Conservation (phyloP, 2,888 invertebrate genomes). For the Drosophila incognita region DNA sequence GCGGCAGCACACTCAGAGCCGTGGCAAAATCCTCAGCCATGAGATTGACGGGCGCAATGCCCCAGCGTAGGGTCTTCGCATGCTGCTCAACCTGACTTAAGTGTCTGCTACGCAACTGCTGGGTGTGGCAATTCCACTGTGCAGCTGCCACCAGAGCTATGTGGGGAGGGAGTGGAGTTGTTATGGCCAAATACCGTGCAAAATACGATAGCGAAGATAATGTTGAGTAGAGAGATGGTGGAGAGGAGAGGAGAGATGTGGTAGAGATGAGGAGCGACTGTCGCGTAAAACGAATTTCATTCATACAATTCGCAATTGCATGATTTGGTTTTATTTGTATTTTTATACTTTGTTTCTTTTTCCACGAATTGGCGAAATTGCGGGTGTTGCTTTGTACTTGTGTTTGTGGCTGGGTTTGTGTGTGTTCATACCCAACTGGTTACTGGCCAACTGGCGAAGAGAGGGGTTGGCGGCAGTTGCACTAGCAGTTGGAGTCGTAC, state of each 20-base stretch:
- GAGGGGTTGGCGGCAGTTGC: neutral
- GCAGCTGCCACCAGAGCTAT: slow-evolving; percentile 22
- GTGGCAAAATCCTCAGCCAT: slow-evolving; percentile 93
- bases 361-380: slow-evolving; percentile 85
- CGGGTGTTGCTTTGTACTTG: slow-evolving; percentile 77
- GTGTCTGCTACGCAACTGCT: slow-evolving; percentile 17
- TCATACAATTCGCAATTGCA: slow-evolving; percentile 64
- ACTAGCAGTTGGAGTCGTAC: neutral
- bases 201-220: slow-evolving; percentile 32
- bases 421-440: slow-evolving; percentile 38
- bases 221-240: neutral
- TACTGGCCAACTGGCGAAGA: slow-evolving; percentile 23
- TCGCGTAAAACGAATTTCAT: slow-evolving; percentile 78
- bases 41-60: slow-evolving; percentile 92
- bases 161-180: slow-evolving; percentile 12
- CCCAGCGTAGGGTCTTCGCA: slow-evolving; percentile 87
- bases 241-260: neutral
- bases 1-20: slow-evolving; percentile 88
- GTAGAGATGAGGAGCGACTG: slow-evolving; percentile 14
- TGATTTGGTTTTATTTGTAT: slow-evolving; percentile 27
- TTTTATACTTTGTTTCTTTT: slow-evolving; percentile 55
- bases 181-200: slow-evolving; percentile 43
- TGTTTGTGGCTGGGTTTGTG: slow-evolving; percentile 16
- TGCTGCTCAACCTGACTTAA: neutral
- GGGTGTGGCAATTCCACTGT: slow-evolving; percentile 8